Conservation (phyloP, 2,888 invertebrate species). For the Odontocolon sp. region DNA sequence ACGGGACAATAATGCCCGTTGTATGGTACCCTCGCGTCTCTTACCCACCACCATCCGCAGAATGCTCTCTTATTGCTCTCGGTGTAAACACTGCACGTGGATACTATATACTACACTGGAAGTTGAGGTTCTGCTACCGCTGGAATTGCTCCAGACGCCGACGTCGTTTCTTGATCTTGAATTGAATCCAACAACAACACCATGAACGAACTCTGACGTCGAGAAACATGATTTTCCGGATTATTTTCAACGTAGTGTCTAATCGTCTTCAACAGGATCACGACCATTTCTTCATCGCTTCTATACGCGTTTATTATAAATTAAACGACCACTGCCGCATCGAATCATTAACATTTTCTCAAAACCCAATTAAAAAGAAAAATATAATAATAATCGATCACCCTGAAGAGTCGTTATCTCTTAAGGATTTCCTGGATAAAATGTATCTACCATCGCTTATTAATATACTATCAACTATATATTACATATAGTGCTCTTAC, state of each 20-base stretch:
- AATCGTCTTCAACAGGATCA: constrained; percentile 24
- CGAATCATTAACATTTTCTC: neutral
- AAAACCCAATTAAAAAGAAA: constrained; percentile 45
- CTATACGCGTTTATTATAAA: neutral
- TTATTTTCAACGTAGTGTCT: constrained; percentile 22
- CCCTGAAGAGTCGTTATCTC: constrained; percentile 12
- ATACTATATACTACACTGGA: constrained; percentile 4
- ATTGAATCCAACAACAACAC: too few species aligned
- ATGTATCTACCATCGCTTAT: too few species aligned
- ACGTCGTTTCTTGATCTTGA: neutral
- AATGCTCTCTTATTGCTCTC: constrained; percentile 31
- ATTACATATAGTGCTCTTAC: too few species aligned
- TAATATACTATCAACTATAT: too few species aligned
- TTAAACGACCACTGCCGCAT: neutral
- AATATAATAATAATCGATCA: constrained; percentile 41
- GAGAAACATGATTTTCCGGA: neutral
- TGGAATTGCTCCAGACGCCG: neutral
- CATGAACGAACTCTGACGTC: too few species aligned
- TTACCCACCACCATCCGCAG: neutral
- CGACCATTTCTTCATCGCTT: constrained; percentile 36
- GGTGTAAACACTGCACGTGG: constrained; percentile 37
- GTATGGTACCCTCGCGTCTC: constrained; percentile 36
- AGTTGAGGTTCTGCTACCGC: neutral
- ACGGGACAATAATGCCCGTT: constrained; percentile 57
- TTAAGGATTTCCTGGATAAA: constrained; percentile 27